These are phyloP conservation scores for Anarhynchus alexandrinus DNA, from an alignment of 2,113 vertebrate species.

Conservation along the genomic window DNA sequence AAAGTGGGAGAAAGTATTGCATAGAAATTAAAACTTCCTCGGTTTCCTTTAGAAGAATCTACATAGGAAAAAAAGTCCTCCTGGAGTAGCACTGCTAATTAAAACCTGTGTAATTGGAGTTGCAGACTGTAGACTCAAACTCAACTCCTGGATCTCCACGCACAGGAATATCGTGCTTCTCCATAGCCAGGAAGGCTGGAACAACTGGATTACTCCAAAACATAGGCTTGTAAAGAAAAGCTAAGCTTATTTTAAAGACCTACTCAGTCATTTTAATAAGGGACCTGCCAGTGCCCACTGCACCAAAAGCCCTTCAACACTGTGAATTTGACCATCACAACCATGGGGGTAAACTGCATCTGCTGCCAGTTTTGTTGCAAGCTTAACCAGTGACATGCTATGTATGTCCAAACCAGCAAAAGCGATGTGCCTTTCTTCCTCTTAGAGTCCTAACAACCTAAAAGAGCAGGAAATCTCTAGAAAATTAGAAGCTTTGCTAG, in stretches of 20 bases:
- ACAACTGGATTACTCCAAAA: background rate
- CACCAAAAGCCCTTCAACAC: background rate
- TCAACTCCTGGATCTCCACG: background rate
- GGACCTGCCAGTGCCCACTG: background rate
- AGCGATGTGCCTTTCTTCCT: background rate
- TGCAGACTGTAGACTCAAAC: background rate
- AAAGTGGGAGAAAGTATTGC: background rate
- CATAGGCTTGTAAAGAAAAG: background rate
- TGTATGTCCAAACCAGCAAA: background rate
- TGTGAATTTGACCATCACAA: fast-evolving
- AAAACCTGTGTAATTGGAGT: background rate
- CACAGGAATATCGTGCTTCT: background rate
- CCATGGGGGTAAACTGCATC: background rate
- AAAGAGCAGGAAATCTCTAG: background rate
- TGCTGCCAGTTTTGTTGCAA: background rate
- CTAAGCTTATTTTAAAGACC: background rate
- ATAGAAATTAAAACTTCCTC: background rate
- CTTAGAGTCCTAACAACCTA: background rate
- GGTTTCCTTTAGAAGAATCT: background rate
- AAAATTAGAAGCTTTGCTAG: background rate
- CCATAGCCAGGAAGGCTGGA: background rate
- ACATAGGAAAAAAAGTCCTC: background rate
- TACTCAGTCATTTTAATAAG: background rate
- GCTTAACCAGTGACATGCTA: background rate
- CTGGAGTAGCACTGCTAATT: background rate